Base-by-base conservation (phyloP, 2,797 vertebrate genomes). In the Tachyglossus aculeatus region DNA sequence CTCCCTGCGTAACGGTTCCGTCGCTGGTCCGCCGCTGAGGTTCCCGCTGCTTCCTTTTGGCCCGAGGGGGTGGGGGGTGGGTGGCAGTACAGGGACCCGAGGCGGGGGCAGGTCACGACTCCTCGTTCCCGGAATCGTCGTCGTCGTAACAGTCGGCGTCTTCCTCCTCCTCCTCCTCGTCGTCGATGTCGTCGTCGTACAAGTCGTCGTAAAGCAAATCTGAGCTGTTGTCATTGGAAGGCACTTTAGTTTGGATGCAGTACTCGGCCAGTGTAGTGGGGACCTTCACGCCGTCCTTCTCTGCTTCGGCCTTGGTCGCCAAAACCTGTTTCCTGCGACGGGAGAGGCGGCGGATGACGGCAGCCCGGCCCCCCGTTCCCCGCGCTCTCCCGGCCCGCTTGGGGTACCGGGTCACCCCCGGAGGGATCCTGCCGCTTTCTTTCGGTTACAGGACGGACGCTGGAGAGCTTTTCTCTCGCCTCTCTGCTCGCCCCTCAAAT, bases 201-300 rank as follows among this genome's bases (percentile, higher is more conserved):
- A 99, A 95, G 92, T 98, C 97, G 44, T 99, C 98, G 0, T 98
- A 99, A 80, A 99, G 96, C 75, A 99, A 95, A 94, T 99, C 97
- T 21, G 97, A 98, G 85, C 96, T 98, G 94, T 95, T 98, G 93
- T 98, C 97, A 80, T 96, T 98, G 88, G 97, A 98, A 92, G 98
- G 97, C 87, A 98, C 96, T 94, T 97, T 94, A 91, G 98, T 99
- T 95, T 98, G 98, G 88, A 99, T 95, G 90, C 98, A 99, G 89
- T 99, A 99, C 86, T 99, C 98, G 0, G 96, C 97, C 91, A 99
- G 88, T 1, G 97, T 99, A 53, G 96, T 98, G 38, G 97, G 97
- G 54, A 98, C 97, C 88, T 97, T 98, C 67, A 99, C 97, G 0
- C 97, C 97, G 27, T 99, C 97, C 27, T 97, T 96, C 78, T 99